A percentile compares a stretch with the other conserved stretches of the same genome.
Conservation (phyloP, 2,113 vertebrate species). For the Myiopsitta monachus region DNA sequence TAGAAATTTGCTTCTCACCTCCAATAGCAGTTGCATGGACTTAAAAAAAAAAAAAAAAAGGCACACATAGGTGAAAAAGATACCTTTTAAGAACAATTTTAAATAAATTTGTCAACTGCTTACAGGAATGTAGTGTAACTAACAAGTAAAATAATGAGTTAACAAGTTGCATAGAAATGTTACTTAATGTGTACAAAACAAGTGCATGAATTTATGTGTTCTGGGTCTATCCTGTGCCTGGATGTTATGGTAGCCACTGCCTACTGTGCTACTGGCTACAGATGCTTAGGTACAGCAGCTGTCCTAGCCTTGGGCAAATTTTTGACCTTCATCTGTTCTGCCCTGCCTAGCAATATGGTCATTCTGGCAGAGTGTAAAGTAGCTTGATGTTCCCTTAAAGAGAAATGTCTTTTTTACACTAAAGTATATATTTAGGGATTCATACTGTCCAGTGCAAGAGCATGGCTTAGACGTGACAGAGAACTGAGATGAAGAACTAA, state of each 20-base stretch:
- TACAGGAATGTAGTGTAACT: neutral
- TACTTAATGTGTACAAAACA: fast-evolving
- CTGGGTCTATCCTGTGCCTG: neutral
- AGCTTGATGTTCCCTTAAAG: neutral
- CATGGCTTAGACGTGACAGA: neutral
- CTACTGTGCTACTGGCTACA: neutral
- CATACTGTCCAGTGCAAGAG: neutral
- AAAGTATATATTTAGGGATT: neutral
- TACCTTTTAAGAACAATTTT: neutral
- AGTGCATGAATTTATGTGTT: neutral
- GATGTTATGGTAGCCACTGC: neutral
- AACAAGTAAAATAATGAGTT: neutral
- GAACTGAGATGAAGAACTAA: neutral
- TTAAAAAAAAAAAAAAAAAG: neutral
- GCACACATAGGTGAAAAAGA: neutral
- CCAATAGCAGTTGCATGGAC: neutral
- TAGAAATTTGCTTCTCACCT: constrained; percentile 26
- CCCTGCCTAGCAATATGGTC: neutral
- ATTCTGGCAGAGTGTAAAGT: neutral
- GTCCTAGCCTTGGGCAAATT: neutral
- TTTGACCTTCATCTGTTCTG: neutral
- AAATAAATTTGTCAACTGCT: neutral
- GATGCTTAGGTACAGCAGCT: neutral
- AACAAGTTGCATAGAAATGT: neutral
- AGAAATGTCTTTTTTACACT: neutral